phyloP scores from a whole-genome alignment of 2,888 invertebrate species.

The Gerris lacustris region DNA sequence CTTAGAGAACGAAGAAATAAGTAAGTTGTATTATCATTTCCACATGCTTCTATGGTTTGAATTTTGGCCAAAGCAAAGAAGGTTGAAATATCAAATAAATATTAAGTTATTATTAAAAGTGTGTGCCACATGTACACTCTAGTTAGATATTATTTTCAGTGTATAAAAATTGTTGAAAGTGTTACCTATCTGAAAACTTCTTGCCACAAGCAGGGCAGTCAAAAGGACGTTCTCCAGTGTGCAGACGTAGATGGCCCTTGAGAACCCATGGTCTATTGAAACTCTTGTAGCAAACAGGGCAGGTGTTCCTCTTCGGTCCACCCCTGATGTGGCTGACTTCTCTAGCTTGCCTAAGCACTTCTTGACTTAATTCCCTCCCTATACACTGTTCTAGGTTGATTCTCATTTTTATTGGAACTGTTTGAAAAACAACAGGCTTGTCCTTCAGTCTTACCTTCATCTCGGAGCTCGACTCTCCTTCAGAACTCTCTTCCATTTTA shows the following conservation, averaged over 20 bases:
- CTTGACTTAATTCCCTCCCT: neutral
- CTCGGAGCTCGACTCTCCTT: neutral
- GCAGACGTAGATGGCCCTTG: conserved; percentile 53
- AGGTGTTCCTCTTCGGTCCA: conserved; percentile 36
- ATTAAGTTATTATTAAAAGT: no score
- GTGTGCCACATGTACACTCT: no score
- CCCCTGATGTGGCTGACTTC: neutral
- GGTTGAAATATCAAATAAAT: no score
- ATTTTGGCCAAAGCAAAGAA: no score
- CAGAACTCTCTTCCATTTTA: neutral
- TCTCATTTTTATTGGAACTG: conserved; percentile 9
- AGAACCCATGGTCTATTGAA: conserved; percentile 60
- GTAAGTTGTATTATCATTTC: no score
- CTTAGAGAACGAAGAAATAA: no score
- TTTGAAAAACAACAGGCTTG: conserved; percentile 2
- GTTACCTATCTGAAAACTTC: conserved; percentile 53
- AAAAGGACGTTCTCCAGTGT: conserved; percentile 58
- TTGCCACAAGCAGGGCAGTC: conserved; percentile 53
- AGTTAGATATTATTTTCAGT: no score
- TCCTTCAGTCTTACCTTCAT: neutral
- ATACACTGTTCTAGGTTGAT: conserved; percentile 7
- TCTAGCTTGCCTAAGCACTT: neutral
- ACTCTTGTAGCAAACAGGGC: conserved; percentile 49
- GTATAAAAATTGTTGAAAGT: neutral
- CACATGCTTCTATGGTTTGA: no score